Evolutionary conservation across 1,140 invertebrate genomes (phyloP), one percentile per base, ranked within the genome.

Genomic region (Drosophila athabasca): DNA sequence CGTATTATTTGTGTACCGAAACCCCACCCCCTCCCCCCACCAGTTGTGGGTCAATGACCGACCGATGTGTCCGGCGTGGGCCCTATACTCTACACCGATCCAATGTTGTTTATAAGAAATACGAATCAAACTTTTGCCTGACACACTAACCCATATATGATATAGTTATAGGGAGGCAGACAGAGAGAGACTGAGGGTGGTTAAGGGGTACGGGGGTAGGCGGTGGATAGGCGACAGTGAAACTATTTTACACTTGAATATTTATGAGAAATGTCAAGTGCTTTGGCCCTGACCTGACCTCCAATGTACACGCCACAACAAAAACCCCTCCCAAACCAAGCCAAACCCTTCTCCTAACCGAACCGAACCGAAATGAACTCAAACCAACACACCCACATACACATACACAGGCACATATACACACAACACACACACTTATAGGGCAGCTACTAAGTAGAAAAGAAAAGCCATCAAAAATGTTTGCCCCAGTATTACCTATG

Each of bases 251-350:
- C 52, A 57, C 65, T 57, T 67, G 64, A 69, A 69, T 69, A 69
- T 69, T 69, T 69, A 69, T 69, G 51, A 69, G 65, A 69, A 69
- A 69, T 69, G 66, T 69, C 66, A 69, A 69, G 66, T 69, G 65
- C 51, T 49, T 69, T 68, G 66, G 66, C 66, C 66, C 65, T 69
- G 66, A 69, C 66, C 66, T 69, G 66, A 69, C 66, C 66, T 69
- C 64, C 45, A 44, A 17, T 48, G 69, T 50, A 19, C 66, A 69
- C 62, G 64, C 66, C 41, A 57, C 55, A 26, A 24, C 22, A 2
- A 48, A 57, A 31, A 43, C 43, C 64, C 7, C 45, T 19, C 17
- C 17, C 17, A 19, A 19, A 19, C 17, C 1, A 11, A 19, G 24
- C 7, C 45, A 1, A 11, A 19, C 43, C 62, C 66, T 29, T 46